Evolutionary conservation across 2,797 vertebrate genomes (phyloP).

Genomic region (Hydrolagus colliei): DNA sequence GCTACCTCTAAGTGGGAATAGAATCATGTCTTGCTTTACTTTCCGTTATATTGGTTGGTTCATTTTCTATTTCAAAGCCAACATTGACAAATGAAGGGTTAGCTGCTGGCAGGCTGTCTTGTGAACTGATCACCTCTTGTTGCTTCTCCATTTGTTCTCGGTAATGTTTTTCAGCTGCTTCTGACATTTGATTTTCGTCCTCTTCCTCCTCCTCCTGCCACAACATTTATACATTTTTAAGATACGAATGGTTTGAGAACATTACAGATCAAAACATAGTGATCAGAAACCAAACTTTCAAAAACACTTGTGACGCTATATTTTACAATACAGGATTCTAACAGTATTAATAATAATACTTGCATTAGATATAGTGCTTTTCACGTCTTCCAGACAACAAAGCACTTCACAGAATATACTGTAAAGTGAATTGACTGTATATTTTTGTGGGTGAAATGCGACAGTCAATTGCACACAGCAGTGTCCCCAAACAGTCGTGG

Average conservation of each 20-base stretch:
- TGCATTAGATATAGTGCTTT: no score
- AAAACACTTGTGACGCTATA: neutral
- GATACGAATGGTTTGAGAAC: neutral
- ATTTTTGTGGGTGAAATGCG: no score
- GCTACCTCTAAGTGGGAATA: constrained; percentile 58
- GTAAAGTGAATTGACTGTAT: no score
- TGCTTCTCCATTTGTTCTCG: constrained; percentile 56
- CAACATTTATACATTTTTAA: constrained; percentile 15
- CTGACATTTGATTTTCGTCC: constrained; percentile 77
- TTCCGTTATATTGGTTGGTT: constrained; percentile 46
- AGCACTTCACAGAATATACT: no score
- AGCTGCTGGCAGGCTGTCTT: constrained; percentile 54
- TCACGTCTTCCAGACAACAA: no score
- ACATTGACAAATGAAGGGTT: constrained; percentile 59
- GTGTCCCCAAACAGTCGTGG: no score
- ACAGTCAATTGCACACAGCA: no score
- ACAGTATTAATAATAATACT: no score
- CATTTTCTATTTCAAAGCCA: constrained; percentile 70
- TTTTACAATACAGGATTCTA: neutral
- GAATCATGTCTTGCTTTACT: constrained; percentile 61
- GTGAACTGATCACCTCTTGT: constrained; percentile 50
- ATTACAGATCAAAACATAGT: neutral
- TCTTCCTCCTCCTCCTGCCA: constrained; percentile 79
- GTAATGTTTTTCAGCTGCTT: constrained; percentile 73
- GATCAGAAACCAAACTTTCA: neutral